A percentile compares a stretch with the other conserved stretches of the same genome.
These are phyloP conservation scores for Sinhomidia bicolor DNA, from an alignment of 2,888 invertebrate species.

Conservation along the genomic window DNA sequence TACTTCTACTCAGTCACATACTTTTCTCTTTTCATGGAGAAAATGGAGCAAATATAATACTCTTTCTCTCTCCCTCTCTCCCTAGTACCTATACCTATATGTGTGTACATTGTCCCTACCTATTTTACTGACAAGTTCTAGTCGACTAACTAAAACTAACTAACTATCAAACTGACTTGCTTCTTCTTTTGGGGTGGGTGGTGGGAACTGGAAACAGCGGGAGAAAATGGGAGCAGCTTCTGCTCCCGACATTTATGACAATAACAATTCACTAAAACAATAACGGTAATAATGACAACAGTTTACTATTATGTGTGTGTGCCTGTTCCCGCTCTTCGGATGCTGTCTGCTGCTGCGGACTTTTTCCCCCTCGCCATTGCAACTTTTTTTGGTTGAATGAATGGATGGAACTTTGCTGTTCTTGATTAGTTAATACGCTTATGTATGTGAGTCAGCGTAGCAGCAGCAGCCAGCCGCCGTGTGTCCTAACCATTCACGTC, in stretches of 20 bases:
- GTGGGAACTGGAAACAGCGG: background rate
- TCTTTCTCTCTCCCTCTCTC: background rate
- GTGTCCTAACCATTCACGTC: conserved; percentile 58
- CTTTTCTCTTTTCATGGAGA: background rate
- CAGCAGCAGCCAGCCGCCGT: too few species aligned
- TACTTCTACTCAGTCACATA: too few species aligned
- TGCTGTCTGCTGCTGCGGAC: background rate
- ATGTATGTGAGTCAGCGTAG: too few species aligned
- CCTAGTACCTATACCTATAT: background rate
- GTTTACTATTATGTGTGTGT: conserved; percentile 5
- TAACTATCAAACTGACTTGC: too few species aligned
- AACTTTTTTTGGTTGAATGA: too few species aligned
- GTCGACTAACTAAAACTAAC: too few species aligned
- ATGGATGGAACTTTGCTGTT: too few species aligned
- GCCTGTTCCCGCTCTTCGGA: background rate
- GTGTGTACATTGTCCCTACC: too few species aligned
- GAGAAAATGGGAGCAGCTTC: conserved; percentile 16
- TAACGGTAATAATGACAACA: background rate
- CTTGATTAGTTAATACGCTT: conserved; percentile 45
- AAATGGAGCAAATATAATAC: background rate
- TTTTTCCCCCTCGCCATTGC: background rate
- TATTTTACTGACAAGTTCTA: too few species aligned
- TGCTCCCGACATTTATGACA: conserved; percentile 60
- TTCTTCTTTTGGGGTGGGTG: too few species aligned
- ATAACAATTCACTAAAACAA: conserved; percentile 53